Evolutionary conservation across 2,797 vertebrate genomes (phyloP).

Genomic region (Potorous gilbertii): DNA sequence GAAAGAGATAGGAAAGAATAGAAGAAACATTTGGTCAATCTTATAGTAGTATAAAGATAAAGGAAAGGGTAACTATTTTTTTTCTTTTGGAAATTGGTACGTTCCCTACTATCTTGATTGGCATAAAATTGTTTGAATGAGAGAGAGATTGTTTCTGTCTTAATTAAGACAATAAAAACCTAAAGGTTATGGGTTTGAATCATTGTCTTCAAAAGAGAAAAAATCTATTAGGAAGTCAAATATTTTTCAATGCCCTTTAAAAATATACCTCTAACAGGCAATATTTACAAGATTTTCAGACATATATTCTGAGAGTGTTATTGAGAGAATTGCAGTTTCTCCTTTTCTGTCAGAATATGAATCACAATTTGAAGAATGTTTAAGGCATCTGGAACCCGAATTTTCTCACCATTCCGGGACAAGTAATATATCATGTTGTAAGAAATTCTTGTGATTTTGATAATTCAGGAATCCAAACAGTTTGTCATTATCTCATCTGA

Average conservation of each 20-base stretch:
- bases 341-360: conserved; percentile 27
- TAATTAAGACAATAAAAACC: not conserved
- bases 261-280: not conserved
- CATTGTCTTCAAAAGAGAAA: conserved; percentile 8
- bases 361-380: conserved; percentile 20
- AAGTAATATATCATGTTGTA: conserved; percentile 21
- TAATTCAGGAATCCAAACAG: not conserved
- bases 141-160: not conserved
- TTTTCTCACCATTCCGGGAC: conserved; percentile 16
- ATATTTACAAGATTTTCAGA: conserved; percentile 17
- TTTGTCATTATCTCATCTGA: not conserved
- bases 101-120: not conserved
- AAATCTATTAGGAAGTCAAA: conserved; percentile 65
- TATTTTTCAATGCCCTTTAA: conserved; percentile 78
- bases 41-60: not conserved
- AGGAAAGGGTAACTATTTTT: not conserved
- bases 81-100: not conserved
- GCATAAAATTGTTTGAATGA: not conserved
- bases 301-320: not conserved
- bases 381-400: conserved; percentile 28
- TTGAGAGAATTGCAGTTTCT: conserved; percentile 10
- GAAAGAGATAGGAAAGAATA: not conserved
- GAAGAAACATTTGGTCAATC: not conserved
- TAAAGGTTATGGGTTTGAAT: not conserved
- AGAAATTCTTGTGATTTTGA: not conserved